phyloP scores from a whole-genome alignment of 2,888 invertebrate genomes.

The Pimpla rufipes region DNA sequence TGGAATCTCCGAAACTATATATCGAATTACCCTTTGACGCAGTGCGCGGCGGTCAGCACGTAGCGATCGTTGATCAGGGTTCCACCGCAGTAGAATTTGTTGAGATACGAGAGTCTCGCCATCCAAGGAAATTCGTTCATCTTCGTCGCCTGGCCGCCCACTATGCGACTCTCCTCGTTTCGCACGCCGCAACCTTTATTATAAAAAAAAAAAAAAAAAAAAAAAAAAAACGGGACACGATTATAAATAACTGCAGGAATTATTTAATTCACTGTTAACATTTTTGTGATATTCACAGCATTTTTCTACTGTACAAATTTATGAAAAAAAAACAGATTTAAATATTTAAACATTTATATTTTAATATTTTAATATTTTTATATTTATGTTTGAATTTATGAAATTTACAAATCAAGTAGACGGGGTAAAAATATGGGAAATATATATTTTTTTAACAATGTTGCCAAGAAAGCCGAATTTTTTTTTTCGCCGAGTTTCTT shows the following conservation, averaged over 20 bases:
- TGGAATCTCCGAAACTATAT: not conserved
- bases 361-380: too few species aligned
- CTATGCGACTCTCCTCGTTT: conserved; percentile 93
- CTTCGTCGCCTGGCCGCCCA: conserved; percentile 92
- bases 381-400: too few species aligned
- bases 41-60: conserved; percentile 95
- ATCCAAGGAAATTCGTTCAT: conserved; percentile 96
- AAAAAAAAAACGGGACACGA: too few species aligned
- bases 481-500: not conserved
- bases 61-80: conserved; percentile 95
- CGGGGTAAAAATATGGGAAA: too few species aligned
- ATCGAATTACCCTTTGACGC: conserved; percentile 92
- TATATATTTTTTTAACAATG: too few species aligned
- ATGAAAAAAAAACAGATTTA: too few species aligned
- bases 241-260: not conserved
- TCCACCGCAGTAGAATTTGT: conserved; percentile 95
- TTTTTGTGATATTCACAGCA: too few species aligned
- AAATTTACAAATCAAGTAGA: too few species aligned
- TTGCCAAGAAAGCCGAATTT: too few species aligned
- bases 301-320: too few species aligned
- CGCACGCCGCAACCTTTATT: conserved; percentile 92
- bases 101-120: conserved; percentile 94
- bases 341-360: too few species aligned
- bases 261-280: not conserved
- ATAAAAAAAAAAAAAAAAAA: too few species aligned